phyloP scores from a whole-genome alignment of 2,113 vertebrate genomes.

The Percopsis transmontana region DNA sequence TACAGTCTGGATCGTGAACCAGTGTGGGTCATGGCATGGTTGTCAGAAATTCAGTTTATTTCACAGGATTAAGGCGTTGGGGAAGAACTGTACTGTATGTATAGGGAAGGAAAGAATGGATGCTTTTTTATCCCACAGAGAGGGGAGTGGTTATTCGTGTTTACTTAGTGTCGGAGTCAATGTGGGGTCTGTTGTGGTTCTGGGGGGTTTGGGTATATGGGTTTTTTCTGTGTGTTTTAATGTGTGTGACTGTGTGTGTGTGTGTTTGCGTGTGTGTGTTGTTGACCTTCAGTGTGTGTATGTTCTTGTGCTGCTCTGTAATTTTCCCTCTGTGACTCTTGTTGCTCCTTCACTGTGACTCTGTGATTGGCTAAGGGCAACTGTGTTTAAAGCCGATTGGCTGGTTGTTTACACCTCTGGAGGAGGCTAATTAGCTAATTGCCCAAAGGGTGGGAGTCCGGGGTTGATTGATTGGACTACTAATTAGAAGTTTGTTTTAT shows the following conservation, averaged over 20 bases:
- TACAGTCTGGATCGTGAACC: no score
- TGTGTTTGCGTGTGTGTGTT: constrained; percentile 25
- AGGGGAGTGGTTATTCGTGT: not conserved
- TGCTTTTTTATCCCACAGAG: not conserved
- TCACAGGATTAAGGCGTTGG: no score
- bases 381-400: constrained; percentile 56
- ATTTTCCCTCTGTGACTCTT: constrained; percentile 58
- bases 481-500: constrained; percentile 54
- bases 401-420: constrained; percentile 63
- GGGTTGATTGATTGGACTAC: constrained; percentile 50
- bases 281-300: not conserved
- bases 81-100: no score
- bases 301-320: constrained; percentile 45
- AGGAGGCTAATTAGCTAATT: constrained; percentile 64
- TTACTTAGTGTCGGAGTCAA: not conserved
- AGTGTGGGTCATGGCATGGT: no score
- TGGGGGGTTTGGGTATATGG: not conserved
- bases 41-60: no score
- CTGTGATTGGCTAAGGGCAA: constrained; percentile 28
- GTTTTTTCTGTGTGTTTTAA: not conserved
- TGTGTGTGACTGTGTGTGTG: constrained; percentile 1
- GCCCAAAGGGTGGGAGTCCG: constrained; percentile 44
- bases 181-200: constrained; percentile 36
- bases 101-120: no score
- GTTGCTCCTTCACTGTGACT: constrained; percentile 43